Conservation (phyloP, 2,797 vertebrate species). For the Gymnothorax javanicus region DNA sequence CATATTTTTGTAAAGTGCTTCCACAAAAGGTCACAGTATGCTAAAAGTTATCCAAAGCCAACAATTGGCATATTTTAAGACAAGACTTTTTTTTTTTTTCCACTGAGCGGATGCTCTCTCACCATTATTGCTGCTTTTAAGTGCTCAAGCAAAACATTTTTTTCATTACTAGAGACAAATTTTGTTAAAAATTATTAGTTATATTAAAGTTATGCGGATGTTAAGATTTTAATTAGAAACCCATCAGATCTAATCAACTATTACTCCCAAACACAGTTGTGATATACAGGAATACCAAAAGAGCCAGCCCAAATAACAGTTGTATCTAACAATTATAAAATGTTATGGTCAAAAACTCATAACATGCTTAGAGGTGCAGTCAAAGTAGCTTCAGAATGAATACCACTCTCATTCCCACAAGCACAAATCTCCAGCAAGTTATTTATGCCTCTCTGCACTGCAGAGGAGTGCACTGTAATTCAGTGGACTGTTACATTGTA, state of each 20-base stretch:
- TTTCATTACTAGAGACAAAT: neutral
- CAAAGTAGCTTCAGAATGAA: neutral
- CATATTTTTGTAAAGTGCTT: conserved; percentile 40
- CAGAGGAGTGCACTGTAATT: neutral
- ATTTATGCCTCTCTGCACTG: neutral
- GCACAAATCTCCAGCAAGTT: neutral
- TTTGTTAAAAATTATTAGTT: neutral
- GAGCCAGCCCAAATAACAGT: neutral
- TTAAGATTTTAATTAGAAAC: neutral
- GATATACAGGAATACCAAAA: neutral
- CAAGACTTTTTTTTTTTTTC: conserved; percentile 2
- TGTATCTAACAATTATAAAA: neutral
- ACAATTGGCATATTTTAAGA: conserved; percentile 35
- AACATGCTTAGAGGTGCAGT: neutral
- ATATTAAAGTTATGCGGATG: neutral
- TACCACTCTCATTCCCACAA: neutral
- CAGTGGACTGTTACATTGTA: conserved; percentile 4
- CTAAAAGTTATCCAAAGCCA: conserved; percentile 29
- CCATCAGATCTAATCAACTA: conserved; percentile 4
- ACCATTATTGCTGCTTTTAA: conserved; percentile 14
- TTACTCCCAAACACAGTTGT: neutral
- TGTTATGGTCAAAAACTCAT: neutral
- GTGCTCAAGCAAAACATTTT: conserved; percentile 34
- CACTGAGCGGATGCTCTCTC: conserved; percentile 11
- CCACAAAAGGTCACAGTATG: conserved; percentile 44